These are phyloP conservation scores for Enteromius argenteus DNA, from an alignment of 2,797 vertebrate genomes.

Conservation along the genomic window DNA sequence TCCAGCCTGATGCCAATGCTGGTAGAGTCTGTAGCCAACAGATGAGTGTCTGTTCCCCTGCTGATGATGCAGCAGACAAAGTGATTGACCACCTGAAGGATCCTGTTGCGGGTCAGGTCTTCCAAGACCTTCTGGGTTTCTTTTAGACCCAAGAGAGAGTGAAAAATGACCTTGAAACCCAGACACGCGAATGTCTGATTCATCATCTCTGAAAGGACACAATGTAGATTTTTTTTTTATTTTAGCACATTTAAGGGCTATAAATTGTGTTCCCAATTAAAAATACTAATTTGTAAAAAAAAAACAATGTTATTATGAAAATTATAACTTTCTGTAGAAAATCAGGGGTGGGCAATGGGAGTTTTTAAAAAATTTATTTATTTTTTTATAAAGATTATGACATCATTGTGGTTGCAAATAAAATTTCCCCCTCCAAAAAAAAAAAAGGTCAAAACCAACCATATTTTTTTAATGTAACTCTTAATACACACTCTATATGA, in stretches of 20 bases:
- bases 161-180: slow-evolving; percentile 74
- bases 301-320: not conserved
- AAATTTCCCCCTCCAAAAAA: not conserved
- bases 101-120: slow-evolving; percentile 60
- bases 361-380: not conserved
- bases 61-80: slow-evolving; percentile 89
- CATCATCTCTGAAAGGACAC: slow-evolving; percentile 66
- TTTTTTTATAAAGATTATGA: not conserved
- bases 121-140: slow-evolving; percentile 66
- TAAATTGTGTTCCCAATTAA: not conserved
- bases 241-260: not conserved
- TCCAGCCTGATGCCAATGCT: slow-evolving; percentile 73
- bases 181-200: slow-evolving; percentile 79
- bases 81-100: slow-evolving; percentile 72
- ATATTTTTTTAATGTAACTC: not conserved
- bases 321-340: not conserved
- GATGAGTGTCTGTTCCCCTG: slow-evolving; percentile 73
- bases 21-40: slow-evolving; percentile 80
- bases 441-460: not conserved
- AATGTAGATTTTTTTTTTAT: not conserved
- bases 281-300: not conserved
- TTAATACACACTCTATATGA: not conserved
- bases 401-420: not conserved
- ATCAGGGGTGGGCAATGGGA: not conserved
- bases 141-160: slow-evolving; percentile 66